Base-by-base conservation (phyloP, 1,140 invertebrate species). In the Nasonia vitripennis region DNA sequence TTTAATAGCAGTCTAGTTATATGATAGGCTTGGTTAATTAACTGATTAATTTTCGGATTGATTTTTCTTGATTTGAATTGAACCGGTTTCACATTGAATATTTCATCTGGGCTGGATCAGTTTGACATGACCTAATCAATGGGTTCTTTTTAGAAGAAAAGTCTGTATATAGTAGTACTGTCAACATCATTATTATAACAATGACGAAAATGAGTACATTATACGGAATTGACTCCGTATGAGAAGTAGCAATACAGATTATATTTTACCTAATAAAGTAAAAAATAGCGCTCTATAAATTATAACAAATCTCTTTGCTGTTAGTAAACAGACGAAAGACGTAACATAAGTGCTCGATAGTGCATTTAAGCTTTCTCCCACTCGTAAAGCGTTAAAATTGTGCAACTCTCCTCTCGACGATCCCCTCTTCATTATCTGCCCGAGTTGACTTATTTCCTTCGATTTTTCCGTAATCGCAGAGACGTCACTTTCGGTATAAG, bases 381-480 rank as follows among this genome's bases (percentile, higher is more conserved):
- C 27, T 77, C 9, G 12, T 27, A 6, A 37, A 48, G n/a, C 51
- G 31, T n/a, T 62, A 62, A 3, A 34, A 62, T 78, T 78, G 77
- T 51, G 27, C 77, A 78, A 78, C 62, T 12, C 23, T 71, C 14
- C 27, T 34, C 27, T 34, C 34, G 2, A 10, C 70, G 23, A 34
- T 71, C 27, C 11, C 5, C 34, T 31, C 51, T 11, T 78, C 7
- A 45, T 11, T 41, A 73, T 71, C 37, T 71, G 12, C 27, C 11
- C 10, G 20, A 48, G 20, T 73, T 45, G 27, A 48, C 5, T 71
- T 71, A 45, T 45, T 80, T 45, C 41, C 68, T 80, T n/a, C 23
- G 14, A 81, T 6, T 82, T 48, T 74, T n/a, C 34, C 23, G 23
- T 74, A 82, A 75, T 83, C 51, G 3, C 20, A n/a, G 12, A 62